Percentiles rank a stretch among this genome's conserved stretches.
Evolutionary conservation across 2,888 invertebrate genomes (phyloP).

Genomic region (Antheraea yamamai): DNA sequence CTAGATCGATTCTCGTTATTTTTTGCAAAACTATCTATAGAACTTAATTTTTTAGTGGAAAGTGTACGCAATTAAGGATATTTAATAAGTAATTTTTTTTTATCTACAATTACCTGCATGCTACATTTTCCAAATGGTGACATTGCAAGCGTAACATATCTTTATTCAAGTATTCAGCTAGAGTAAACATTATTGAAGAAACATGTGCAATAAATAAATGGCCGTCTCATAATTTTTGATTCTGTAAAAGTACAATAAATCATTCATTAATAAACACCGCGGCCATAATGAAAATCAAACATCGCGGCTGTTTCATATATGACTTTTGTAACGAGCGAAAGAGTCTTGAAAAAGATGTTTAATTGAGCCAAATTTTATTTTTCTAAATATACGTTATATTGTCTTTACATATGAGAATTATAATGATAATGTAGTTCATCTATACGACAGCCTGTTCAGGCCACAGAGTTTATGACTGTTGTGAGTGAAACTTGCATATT

Average conservation of each 20-base stretch:
- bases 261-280: not conserved
- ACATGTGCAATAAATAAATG: not conserved
- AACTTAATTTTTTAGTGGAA: not conserved
- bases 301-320: not conserved
- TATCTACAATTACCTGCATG: not conserved
- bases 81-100: no score
- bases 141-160: not conserved
- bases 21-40: not conserved
- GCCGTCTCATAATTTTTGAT: not conserved
- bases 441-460: not conserved
- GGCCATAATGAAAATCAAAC: not conserved
- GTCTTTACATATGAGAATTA: not conserved
- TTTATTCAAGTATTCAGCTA: not conserved
- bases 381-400: no score
- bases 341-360: no score
- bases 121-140: not conserved
- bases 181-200: not conserved
- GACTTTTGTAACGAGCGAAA: not conserved
- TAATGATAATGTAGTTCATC: not conserved
- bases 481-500: constrained; percentile 37
- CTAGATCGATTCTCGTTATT: not conserved
- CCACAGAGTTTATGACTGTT: constrained; percentile 4
- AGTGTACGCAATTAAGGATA: not conserved
- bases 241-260: not conserved
- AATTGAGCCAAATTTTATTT: no score